Evolutionary conservation across 1,140 invertebrate species (phyloP), one percentile per base, ranked within the genome.

Genomic region (Brachionus asplanchnoidis): DNA sequence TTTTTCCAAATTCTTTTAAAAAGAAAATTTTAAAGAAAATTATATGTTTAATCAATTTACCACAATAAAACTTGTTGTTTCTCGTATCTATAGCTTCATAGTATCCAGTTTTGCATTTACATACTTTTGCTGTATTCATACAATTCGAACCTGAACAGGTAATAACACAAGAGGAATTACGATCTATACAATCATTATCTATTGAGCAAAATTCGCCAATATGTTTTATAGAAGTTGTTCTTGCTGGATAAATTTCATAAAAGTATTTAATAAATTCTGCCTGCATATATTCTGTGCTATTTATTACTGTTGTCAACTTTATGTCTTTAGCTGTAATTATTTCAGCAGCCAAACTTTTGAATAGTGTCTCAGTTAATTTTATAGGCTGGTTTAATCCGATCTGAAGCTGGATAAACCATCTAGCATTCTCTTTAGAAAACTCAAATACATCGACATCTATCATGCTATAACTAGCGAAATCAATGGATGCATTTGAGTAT

Each of bases 211-310:
- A 50, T 26, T 77, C 73, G 4, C 42, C 73, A 28, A 77, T 77
- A 32, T 77, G 9, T 50, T 50, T 77, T 0, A 50, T 50, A 26
- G 44, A 46, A 9, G 73, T 50, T 50, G 44, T 50, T 50, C 26
- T 77, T 23, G 20, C 40, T 1, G 73, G 73, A 77, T 77, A 77
- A 14, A 77, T 26, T 14, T 77, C 42, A 46, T 23, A 50, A 50
- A 77, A 77, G 50, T 77, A 77, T 11, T 77, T 77, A 3, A 77
- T 77, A 77, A 77, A 77, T n/a, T 77, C 42, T 14, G 42, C 53
- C 12, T 73, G 68, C 2, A 73, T 17, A 73, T 73, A 73, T 12
- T 23, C 73, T 44, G 73, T 50, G n/a, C 42, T 50, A 50, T 77
- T 77, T 12, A 77, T 3, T 12, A 50, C 12, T 26, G 73, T 77